Base-by-base conservation (phyloP, 2,888 invertebrate genomes). In the Troides helena region DNA sequence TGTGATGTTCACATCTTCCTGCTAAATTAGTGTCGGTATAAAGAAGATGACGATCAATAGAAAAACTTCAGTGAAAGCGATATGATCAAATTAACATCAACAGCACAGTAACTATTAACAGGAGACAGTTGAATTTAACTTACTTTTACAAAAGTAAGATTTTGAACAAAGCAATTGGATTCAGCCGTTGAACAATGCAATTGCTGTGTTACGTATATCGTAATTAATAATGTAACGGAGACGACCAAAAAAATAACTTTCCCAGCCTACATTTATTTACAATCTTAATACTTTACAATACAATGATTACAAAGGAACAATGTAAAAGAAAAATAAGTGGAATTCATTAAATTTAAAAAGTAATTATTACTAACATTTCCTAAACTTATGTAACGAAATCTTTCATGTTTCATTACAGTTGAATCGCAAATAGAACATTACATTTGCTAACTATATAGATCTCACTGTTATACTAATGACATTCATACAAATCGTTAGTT, bases 171-270 rank as follows among this genome's bases (percentile, higher is more conserved):
- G 59, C 50, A 60, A 62, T 67, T 67, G 23, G 50, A 68, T 59
- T 64, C 53, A 59, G 39, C 46, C n/a, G 65, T 43, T 36, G 64
- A 64, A 68, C 69, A 61, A 69, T 65, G 43, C 14, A 21, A 43
- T 64, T 43, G 43, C 18, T 58, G 8, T 60, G 76, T 86, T 85
- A 79, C 79, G 80, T 77, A 85, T 85, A 78, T 78, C 65, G 75
- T 84, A 80, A 83, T 81, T 77, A 80, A 82, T 63, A 72, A 73
- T 65, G 72, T 69, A 73, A 58, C 71, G 59, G 61, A 76, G 77
- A 71, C 74, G 74, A 73, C 75, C 72, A 77, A 80, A 81, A 75
- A 83, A 85, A 81, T 81, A 74, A 71, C 75, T 63, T 57, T 69
- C 65, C 64, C 60, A 25, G 75, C 78, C 75, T 76, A 78, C 74